phyloP scores from a whole-genome alignment of 2,888 invertebrate genomes.

The Cryptosula pallasiana region DNA sequence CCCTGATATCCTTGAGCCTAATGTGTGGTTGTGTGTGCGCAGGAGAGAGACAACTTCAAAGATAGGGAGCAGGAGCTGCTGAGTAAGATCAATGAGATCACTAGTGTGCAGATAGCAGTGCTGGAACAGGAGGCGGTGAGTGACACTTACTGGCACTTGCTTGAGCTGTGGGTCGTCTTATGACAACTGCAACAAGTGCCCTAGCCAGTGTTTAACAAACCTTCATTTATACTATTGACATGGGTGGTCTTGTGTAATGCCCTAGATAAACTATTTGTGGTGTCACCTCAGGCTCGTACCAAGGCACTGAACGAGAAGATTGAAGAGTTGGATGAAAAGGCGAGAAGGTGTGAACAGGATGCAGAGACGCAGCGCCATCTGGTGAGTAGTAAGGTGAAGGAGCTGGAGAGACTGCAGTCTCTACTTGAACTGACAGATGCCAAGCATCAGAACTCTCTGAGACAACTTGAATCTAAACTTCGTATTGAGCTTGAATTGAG shows the following conservation, averaged over 20 bases:
- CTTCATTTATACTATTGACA: too few species aligned
- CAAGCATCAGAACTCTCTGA: slow-evolving; percentile 1
- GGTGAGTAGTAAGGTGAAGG: background rate
- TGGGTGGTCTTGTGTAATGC: too few species aligned
- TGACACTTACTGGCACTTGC: background rate
- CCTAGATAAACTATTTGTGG: too few species aligned
- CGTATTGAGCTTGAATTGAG: slow-evolving; percentile 11
- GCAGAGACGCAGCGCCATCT: slow-evolving; percentile 21
- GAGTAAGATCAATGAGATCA: slow-evolving; percentile 42
- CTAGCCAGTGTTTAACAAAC: too few species aligned
- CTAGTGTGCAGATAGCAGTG: slow-evolving; percentile 38
- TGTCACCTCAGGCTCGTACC: background rate
- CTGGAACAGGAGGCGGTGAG: slow-evolving; percentile 43
- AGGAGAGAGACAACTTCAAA: slow-evolving; percentile 43
- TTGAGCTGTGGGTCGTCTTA: too few species aligned
- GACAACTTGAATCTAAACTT: slow-evolving; percentile 12
- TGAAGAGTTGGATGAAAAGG: slow-evolving; percentile 14
- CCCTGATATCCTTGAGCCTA: too few species aligned
- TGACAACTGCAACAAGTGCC: too few species aligned
- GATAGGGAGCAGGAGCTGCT: slow-evolving; percentile 41
- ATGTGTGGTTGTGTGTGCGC: too few species aligned
- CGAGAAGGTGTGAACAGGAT: slow-evolving; percentile 10
- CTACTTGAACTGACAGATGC: slow-evolving; percentile 4
- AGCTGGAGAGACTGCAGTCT: slow-evolving; percentile 16
- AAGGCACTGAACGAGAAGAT: slow-evolving; percentile 1